A percentile compares a stretch with the other conserved stretches of the same genome.
These are phyloP conservation scores for Onychomys leucogaster DNA, from an alignment of 2,797 vertebrate species.

Conservation along the genomic window DNA sequence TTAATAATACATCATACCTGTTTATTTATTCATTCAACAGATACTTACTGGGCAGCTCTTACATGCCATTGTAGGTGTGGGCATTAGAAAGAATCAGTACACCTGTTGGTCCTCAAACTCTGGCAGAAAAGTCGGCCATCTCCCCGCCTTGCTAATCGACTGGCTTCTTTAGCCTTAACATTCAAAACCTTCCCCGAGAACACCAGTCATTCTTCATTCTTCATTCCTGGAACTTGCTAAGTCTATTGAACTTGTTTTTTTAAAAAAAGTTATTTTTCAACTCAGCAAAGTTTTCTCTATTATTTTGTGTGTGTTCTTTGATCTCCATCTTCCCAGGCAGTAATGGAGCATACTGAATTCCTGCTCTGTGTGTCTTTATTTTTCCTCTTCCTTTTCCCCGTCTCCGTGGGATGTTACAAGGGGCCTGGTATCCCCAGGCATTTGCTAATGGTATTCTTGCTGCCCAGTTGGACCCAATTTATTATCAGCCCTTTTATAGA, in stretches of 20 bases:
- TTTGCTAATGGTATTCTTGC: not conserved
- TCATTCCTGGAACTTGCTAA: not conserved
- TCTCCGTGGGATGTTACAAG: not conserved
- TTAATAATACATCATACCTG: not conserved
- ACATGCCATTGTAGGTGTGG: too few relatives aligned
- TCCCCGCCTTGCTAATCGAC: not conserved
- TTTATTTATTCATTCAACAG: not conserved
- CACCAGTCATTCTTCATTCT: not conserved
- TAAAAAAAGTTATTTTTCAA: not conserved
- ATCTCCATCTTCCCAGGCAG: not conserved
- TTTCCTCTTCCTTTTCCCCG: not conserved
- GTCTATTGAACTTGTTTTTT: not conserved
- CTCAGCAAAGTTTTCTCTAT: not conserved
- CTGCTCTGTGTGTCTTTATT: accelerated
- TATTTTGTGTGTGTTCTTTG: not conserved
- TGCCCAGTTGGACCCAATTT: not conserved
- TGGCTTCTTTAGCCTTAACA: conserved; percentile 29
- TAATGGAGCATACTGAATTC: not conserved
- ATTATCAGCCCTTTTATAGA: not conserved
- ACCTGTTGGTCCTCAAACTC: not conserved
- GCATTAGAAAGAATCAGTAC: too few relatives aligned
- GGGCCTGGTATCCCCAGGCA: not conserved
- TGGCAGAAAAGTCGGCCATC: not conserved
- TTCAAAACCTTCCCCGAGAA: not conserved
- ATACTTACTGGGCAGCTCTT: not conserved